These are phyloP conservation scores for Puma concolor DNA, from an alignment of 2,113 vertebrate genomes.

Conservation along the genomic window DNA sequence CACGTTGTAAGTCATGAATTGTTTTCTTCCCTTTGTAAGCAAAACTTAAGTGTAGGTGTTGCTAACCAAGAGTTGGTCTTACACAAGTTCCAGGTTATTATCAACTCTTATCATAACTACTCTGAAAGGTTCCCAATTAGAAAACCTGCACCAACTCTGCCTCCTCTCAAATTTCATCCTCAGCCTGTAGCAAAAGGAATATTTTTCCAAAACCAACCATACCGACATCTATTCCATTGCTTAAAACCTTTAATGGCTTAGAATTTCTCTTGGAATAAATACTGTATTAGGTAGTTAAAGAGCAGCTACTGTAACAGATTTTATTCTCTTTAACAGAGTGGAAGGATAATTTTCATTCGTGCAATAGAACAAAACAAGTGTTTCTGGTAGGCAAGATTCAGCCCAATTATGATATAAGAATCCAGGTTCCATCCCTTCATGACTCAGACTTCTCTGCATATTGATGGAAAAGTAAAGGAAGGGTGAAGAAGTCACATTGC, in stretches of 20 bases:
- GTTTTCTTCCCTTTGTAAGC: background rate
- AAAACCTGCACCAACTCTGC: background rate
- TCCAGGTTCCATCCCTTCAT: background rate
- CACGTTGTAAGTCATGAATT: background rate
- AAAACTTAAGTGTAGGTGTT: background rate
- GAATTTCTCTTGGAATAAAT: background rate
- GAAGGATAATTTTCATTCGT: background rate
- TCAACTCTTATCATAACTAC: background rate
- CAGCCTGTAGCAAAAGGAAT: background rate
- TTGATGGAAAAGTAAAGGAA: background rate
- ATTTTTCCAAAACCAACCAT: background rate
- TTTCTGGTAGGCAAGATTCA: background rate
- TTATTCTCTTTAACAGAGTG: background rate
- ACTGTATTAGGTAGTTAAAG: background rate
- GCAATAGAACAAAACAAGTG: background rate
- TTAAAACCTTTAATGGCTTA: background rate
- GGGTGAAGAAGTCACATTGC: background rate
- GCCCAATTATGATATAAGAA: background rate
- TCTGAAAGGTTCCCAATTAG: background rate
- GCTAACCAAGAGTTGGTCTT: background rate
- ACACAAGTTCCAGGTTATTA: background rate
- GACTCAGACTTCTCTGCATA: background rate
- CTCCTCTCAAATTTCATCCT: background rate
- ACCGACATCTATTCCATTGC: background rate
- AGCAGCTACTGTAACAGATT: background rate